phyloP scores from a whole-genome alignment of 2,113 vertebrate genomes.

The Pontoporia blainvillei region DNA sequence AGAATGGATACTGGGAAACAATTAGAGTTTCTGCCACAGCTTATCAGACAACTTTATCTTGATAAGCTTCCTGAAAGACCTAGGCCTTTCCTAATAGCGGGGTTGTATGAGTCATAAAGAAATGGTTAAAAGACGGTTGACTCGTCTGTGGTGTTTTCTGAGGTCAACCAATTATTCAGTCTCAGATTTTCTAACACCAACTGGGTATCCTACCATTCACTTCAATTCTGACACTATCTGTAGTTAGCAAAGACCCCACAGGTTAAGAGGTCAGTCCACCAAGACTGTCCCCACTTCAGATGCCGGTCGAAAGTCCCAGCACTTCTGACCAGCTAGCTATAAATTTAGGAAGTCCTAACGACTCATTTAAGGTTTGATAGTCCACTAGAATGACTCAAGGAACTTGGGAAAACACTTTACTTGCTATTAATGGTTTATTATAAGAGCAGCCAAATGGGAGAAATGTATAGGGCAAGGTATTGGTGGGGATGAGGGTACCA shows the following conservation, averaged over 20 bases:
- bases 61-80: conserved; percentile 7
- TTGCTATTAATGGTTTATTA: not conserved
- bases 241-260: not conserved
- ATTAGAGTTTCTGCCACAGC: not conserved
- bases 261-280: not conserved
- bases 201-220: not conserved
- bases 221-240: not conserved
- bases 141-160: not conserved
- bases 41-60: not conserved
- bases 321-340: not conserved
- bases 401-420: not conserved
- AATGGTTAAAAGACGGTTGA: not conserved
- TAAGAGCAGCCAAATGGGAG: not conserved
- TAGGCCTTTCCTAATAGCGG: not conserved
- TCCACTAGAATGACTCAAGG: not conserved
- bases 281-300: not conserved
- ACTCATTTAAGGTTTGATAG: not conserved
- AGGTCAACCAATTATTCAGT: not conserved
- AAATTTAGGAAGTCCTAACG: not conserved
- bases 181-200: not conserved
- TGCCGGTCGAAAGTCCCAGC: not conserved
- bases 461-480: not conserved
- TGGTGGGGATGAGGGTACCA: not conserved
- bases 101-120: not conserved
- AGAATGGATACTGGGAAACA: not conserved